Base-by-base conservation (phyloP, 2,888 invertebrate species). In the Nowickia ferox region DNA sequence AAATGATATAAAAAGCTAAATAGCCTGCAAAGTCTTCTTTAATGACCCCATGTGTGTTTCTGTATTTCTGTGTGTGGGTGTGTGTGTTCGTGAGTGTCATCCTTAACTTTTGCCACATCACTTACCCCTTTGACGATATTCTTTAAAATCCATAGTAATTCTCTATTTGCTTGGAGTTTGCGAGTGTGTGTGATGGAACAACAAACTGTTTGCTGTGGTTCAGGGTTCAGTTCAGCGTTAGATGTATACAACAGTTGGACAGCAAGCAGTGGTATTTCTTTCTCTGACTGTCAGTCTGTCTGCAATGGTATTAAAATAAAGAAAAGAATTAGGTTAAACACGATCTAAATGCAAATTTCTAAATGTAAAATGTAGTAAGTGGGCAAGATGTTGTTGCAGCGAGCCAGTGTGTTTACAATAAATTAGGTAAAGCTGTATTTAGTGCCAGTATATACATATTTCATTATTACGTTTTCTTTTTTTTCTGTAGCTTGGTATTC, bases 61-160 rank as follows among this genome's bases (percentile, higher is more conserved):
- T 30, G 30, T 2, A 22, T 22, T 2, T 22, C 1, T 30, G 30
- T 30, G 30, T 6, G 30, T 30, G 30, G 0, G 30, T 30, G 30
- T 30, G 4, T 30, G 30, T 30, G 30, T 30, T 2, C 30, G 66
- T 44, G 55, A 72, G 65, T 69, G 53, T 40, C 66, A 57, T 44
- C 38, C 55, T 76, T 66, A 79, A 79, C 11, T 57, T 57, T 75
- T 2, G 53, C 42, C 30, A 57, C 59, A 55, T 46, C 71, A 92
- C 93, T 93, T 91, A 94, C 94, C 94, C 90, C 94, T 89, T 89
- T 92, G 92, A 79, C 94, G 92, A 89, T 94, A 94, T 91, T 94
- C 94, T 83, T 93, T 92, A 80, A 93, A 93, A 89, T 94, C 93
- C 94, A 94, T 94, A 66, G 84, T 76, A 68, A 30, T 22, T 19